Base-by-base conservation (phyloP, 2,797 vertebrate genomes). In the Bovichtus variegatus region DNA sequence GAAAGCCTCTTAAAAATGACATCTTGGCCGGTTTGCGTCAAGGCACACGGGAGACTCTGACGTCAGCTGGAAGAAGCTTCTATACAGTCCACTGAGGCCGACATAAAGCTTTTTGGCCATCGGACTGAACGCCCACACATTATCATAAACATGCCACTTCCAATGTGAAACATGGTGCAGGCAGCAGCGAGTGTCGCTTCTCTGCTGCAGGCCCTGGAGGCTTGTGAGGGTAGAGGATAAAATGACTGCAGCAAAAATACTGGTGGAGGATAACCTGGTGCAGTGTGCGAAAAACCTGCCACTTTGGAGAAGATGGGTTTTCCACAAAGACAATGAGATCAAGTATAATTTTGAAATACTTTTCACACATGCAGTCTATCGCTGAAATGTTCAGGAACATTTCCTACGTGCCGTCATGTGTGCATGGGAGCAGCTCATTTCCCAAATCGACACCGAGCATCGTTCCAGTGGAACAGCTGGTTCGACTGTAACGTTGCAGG, bases 291-390 rank as follows among this genome's bases (percentile, higher is more conserved):
- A 27, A 64, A 31, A 59, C 29, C 38, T 70, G 29, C 10, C n/a
- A 13, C n/a, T 25, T 41, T 25, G 47, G 8, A 31, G 29, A 31
- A 21, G 10, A 31, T 63, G 13, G 59, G 5, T 18, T 74, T 70
- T 65, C 38, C 15, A 68, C 36, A n/a, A 34, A 75, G 8, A 66
- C 27, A n/a, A n/a, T n/a, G n/a, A n/a, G n/a, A n/a, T n/a, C n/a
- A n/a, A n/a, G n/a, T n/a, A n/a, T n/a, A n/a, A n/a, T n/a, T n/a
- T n/a, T n/a, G n/a, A n/a, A n/a, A n/a, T n/a, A n/a, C n/a, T n/a
- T n/a, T n/a, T n/a, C n/a, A n/a, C n/a, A n/a, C n/a, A n/a, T n/a
- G n/a, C n/a, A n/a, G n/a, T n/a, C n/a, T n/a, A n/a, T n/a, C n/a
- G n/a, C n/a, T n/a, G n/a, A n/a, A n/a, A n/a, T n/a, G n/a, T n/a